Percentiles rank a stretch among this genome's conserved stretches.
Conservation (phyloP, 2,113 vertebrate genomes). For the Serilophus lunatus region DNA sequence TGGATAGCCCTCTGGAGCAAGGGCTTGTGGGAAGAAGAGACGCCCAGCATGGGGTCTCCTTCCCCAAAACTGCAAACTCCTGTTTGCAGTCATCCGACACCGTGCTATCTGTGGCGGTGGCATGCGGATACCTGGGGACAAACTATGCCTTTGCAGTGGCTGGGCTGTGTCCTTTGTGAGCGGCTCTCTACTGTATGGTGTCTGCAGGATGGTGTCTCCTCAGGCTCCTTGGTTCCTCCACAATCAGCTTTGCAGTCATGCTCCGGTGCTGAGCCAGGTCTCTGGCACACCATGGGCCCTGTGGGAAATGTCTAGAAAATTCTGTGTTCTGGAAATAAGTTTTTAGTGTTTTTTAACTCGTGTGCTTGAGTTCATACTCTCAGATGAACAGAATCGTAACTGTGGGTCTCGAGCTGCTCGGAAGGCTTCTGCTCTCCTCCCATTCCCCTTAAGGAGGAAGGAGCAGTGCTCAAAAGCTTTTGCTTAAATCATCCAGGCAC, state of each 20-base stretch:
- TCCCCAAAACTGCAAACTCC: too few relatives aligned
- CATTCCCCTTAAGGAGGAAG: neutral
- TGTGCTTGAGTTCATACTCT: neutral
- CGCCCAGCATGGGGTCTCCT: neutral
- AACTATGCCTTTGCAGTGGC: neutral
- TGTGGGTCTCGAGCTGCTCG: neutral
- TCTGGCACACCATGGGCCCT: accelerated
- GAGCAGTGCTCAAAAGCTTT: neutral
- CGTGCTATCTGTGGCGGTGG: accelerated
- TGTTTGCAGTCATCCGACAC: neutral
- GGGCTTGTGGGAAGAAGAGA: neutral
- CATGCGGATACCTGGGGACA: neutral
- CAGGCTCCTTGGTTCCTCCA: neutral
- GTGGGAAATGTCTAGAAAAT: neutral
- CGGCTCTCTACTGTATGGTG: accelerated
- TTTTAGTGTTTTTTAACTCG: neutral
- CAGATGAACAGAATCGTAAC: neutral
- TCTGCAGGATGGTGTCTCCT: neutral
- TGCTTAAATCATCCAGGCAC: neutral
- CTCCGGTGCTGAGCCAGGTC: neutral
- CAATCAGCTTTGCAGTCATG: neutral
- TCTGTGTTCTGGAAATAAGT: neutral
- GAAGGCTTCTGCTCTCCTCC: neutral
- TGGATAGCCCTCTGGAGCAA: neutral
- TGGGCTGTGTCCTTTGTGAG: neutral